Evolutionary conservation across 2,113 vertebrate genomes (phyloP).

Genomic region (Megaptera novaeangliae): DNA sequence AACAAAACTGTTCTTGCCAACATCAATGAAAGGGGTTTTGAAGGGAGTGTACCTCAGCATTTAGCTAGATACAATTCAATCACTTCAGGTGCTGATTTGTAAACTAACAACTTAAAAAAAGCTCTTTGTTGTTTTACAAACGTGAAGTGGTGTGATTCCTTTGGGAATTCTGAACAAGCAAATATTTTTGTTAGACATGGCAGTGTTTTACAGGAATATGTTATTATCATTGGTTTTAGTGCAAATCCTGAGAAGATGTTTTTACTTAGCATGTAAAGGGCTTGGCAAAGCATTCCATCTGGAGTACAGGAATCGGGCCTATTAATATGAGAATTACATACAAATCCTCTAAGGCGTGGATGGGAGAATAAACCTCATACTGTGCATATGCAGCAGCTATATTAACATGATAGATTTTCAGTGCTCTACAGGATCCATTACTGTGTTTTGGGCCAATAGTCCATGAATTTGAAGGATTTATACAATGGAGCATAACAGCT

Average conservation of each 20-base stretch:
- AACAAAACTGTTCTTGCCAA: conserved; percentile 40
- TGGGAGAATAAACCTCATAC: conserved; percentile 59
- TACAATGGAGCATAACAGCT: conserved; percentile 77
- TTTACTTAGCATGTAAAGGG: not conserved
- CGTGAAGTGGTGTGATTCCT: conserved; percentile 60
- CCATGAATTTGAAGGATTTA: conserved; percentile 78
- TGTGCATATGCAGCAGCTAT: conserved; percentile 56
- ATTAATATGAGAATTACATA: conserved; percentile 59
- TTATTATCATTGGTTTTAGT: conserved; percentile 37
- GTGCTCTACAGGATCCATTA: conserved; percentile 64
- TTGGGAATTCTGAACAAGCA: conserved; percentile 71
- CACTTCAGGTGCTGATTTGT: conserved; percentile 63
- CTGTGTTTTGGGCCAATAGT: conserved; percentile 70
- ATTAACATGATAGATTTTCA: conserved; percentile 73
- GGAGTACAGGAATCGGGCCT: not conserved
- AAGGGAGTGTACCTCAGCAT: conserved; percentile 35
- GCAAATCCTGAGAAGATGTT: conserved; percentile 32
- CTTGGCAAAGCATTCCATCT: not conserved
- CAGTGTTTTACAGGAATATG: conserved; percentile 54
- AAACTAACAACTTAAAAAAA: conserved; percentile 62
- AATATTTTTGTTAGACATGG: conserved; percentile 70
- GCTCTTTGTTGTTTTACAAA: conserved; percentile 71
- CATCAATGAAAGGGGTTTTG: conserved; percentile 45
- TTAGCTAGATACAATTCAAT: conserved; percentile 44
- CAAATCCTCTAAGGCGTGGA: conserved; percentile 35